Evolutionary conservation across 2,797 vertebrate genomes (phyloP).

Genomic region (Gouania willdenowi): DNA sequence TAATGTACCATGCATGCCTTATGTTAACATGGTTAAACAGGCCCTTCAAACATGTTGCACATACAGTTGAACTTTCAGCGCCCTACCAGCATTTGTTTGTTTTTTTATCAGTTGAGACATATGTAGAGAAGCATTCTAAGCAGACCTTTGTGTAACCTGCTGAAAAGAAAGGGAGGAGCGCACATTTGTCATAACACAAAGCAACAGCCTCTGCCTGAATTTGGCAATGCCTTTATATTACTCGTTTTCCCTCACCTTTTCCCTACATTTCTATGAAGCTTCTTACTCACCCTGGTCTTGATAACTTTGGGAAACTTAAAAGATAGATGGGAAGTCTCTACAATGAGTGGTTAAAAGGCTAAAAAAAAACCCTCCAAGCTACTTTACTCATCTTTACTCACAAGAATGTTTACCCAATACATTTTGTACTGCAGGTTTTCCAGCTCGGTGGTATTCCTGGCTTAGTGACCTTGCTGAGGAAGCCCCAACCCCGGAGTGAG

Average conservation of each 20-base stretch:
- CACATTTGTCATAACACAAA: background rate
- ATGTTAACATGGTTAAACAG: background rate
- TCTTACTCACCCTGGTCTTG: too few species aligned
- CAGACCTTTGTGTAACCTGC: conserved; percentile 9
- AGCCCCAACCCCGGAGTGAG: conserved; percentile 75
- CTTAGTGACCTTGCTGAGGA: conserved; percentile 80
- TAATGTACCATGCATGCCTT: background rate
- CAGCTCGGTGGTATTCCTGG: conserved; percentile 77
- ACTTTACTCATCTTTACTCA: too few species aligned
- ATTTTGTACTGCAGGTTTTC: conserved; percentile 69
- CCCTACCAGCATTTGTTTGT: too few species aligned
- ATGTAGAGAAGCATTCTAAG: background rate
- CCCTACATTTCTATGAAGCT: too few species aligned
- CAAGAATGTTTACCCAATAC: too few species aligned
- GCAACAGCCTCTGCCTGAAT: background rate
- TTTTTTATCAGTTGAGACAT: background rate
- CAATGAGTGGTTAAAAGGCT: too few species aligned
- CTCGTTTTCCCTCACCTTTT: background rate
- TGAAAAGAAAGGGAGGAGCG: conserved; percentile 7
- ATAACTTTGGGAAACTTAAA: too few species aligned
- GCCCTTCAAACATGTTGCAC: background rate
- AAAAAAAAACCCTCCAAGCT: too few species aligned
- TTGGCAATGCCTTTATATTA: background rate
- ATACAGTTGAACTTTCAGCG: too few species aligned
- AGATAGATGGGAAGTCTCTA: too few species aligned